Percentiles rank a stretch among this genome's conserved stretches.
phyloP scores from a whole-genome alignment of 2,888 invertebrate genomes.

The Acleris holmiana region DNA sequence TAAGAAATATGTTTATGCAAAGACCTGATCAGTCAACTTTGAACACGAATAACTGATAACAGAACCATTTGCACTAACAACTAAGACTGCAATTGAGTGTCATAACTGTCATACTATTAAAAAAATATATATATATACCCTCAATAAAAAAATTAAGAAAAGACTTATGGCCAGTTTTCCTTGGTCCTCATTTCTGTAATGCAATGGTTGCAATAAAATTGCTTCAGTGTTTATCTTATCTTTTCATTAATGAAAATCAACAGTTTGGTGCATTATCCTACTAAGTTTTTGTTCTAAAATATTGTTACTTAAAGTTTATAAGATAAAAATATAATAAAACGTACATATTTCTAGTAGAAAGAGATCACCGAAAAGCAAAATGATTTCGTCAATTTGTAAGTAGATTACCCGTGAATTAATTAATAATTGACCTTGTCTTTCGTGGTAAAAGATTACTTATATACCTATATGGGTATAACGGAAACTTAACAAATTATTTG shows the following conservation, averaged over 20 bases:
- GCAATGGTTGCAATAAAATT: background rate
- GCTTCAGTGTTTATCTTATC: background rate
- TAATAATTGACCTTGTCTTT: background rate
- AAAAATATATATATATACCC: too few relatives aligned
- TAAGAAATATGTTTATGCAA: too few relatives aligned
- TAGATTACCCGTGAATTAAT: constrained; percentile 18
- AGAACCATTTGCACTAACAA: too few relatives aligned
- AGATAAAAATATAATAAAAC: too few relatives aligned
- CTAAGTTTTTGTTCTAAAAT: background rate
- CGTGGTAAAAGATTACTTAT: background rate
- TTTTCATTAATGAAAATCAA: constrained; percentile 12
- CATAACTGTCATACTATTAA: too few relatives aligned
- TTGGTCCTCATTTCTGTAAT: background rate
- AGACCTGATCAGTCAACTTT: too few relatives aligned
- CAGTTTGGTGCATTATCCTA: background rate
- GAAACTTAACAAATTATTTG: too few relatives aligned
- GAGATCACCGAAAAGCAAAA: constrained; percentile 32
- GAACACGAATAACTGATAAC: too few relatives aligned
- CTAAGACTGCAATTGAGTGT: too few relatives aligned
- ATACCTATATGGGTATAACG: too few relatives aligned
- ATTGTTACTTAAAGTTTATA: background rate
- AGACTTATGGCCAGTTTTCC: too few relatives aligned
- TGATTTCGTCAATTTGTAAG: constrained; percentile 53
- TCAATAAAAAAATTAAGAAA: too few relatives aligned
- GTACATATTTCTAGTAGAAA: background rate